phyloP scores from a whole-genome alignment of 2,888 invertebrate species.

The Rugalucina vietnamica region DNA sequence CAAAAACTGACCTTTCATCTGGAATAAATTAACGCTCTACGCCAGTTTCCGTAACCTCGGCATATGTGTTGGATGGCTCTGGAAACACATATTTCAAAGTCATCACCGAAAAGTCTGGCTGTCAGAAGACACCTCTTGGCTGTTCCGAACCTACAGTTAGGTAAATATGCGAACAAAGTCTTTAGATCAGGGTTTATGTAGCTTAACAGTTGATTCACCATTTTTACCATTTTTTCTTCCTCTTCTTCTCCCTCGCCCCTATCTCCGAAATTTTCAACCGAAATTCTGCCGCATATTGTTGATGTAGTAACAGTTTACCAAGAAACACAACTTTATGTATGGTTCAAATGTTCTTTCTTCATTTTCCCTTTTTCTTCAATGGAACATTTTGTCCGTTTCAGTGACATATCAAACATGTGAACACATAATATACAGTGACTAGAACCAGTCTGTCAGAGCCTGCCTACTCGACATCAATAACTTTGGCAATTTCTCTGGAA shows the following conservation, averaged over 20 bases:
- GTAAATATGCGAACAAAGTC: slow-evolving; percentile 76
- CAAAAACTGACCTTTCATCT: too few species aligned
- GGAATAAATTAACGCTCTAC: too few species aligned
- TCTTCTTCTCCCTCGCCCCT: slow-evolving; percentile 61
- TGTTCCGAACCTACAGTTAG: slow-evolving; percentile 81
- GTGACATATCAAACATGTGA: slow-evolving; percentile 83
- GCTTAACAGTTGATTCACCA: slow-evolving; percentile 77
- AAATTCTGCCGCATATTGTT: slow-evolving; percentile 83
- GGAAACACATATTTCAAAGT: slow-evolving; percentile 85
- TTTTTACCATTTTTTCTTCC: slow-evolving; percentile 71
- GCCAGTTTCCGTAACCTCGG: too few species aligned
- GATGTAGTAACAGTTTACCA: slow-evolving; percentile 84
- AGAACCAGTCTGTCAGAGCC: slow-evolving; percentile 86
- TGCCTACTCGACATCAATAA: slow-evolving; percentile 86
- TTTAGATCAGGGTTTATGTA: slow-evolving; percentile 75
- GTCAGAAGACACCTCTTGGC: slow-evolving; percentile 85
- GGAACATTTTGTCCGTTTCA: slow-evolving; percentile 82
- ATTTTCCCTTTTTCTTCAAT: slow-evolving; percentile 73
- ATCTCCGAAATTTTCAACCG: slow-evolving; percentile 38
- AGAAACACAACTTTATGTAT: slow-evolving; percentile 82
- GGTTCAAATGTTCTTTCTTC: slow-evolving; percentile 62
- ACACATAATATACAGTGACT: slow-evolving; percentile 85
- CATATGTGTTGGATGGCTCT: too few species aligned
- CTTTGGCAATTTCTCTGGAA: slow-evolving; percentile 85
- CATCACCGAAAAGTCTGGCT: slow-evolving; percentile 85